Conservation (phyloP, 2,113 vertebrate genomes). For the Notiomystis cincta region DNA sequence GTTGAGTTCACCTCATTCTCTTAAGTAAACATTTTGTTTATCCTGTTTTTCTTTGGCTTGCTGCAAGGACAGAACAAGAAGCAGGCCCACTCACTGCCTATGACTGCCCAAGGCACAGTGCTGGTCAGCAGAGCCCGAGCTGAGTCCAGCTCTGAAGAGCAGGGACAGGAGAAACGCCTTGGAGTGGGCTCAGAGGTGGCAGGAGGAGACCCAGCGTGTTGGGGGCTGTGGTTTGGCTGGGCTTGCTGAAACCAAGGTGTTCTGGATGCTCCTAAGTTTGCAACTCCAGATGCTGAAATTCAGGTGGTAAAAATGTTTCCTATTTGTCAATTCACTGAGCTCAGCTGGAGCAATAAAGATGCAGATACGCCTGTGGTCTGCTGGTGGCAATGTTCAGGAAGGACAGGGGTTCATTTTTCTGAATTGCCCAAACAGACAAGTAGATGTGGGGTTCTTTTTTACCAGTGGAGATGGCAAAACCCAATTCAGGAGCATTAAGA, state of each 20-base stretch:
- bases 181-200: background rate
- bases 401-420: conserved; percentile 19
- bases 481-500: background rate
- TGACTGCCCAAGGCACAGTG: background rate
- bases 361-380: background rate
- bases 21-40: background rate
- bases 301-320: background rate
- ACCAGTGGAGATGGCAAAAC: conserved; percentile 2
- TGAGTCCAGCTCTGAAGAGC: background rate
- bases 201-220: background rate
- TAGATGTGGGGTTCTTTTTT: background rate
- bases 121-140: background rate
- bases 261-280: background rate
- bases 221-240: background rate
- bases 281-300: conserved; percentile 17
- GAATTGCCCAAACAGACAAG: background rate
- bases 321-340: background rate
- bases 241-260: background rate
- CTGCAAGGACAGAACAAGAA: background rate
- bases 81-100: background rate
- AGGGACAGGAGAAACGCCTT: rapidly evolving
- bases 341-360: background rate
- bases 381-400: conserved; percentile 43
- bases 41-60: background rate
- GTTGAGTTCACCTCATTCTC: background rate